Conservation (phyloP, 2,888 invertebrate genomes). For the Alentia gelatinosa region DNA sequence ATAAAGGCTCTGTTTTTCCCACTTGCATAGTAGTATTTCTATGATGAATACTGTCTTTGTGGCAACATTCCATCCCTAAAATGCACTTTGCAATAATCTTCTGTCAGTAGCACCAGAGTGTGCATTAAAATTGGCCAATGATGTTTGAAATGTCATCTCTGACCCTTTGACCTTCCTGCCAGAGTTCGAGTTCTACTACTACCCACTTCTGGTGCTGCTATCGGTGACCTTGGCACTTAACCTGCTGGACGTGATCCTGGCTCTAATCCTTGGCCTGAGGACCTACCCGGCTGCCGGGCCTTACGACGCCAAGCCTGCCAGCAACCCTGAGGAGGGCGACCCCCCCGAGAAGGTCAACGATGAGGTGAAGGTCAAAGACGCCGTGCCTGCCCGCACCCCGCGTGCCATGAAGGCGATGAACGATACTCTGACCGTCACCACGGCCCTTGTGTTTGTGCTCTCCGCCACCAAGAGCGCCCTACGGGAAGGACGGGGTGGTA, state of each 20-base stretch:
- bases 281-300: not conserved
- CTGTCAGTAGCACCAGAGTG: too few species aligned
- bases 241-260: not conserved
- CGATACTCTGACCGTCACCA: slow-evolving; percentile 7
- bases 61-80: too few species aligned
- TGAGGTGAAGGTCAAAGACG: not conserved
- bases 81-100: too few species aligned
- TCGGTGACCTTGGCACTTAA: not conserved
- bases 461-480: slow-evolving; percentile 17
- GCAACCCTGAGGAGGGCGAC: not conserved
- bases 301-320: not conserved
- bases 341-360: not conserved
- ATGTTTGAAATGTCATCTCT: too few species aligned
- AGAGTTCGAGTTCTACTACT: slow-evolving; percentile 33
- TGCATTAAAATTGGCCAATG: too few species aligned
- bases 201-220: slow-evolving; percentile 21
- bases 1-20: too few species aligned
- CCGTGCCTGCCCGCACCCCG: not conserved
- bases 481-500: not conserved
- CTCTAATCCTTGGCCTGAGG: not conserved
- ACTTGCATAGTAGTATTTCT: too few species aligned
- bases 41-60: too few species aligned
- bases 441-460: not conserved
- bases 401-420: not conserved
- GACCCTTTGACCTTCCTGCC: not conserved